Evolutionary conservation across 2,888 invertebrate species (phyloP), one percentile per base, ranked within the genome.

Genomic region (Limenitis arthemis): DNA sequence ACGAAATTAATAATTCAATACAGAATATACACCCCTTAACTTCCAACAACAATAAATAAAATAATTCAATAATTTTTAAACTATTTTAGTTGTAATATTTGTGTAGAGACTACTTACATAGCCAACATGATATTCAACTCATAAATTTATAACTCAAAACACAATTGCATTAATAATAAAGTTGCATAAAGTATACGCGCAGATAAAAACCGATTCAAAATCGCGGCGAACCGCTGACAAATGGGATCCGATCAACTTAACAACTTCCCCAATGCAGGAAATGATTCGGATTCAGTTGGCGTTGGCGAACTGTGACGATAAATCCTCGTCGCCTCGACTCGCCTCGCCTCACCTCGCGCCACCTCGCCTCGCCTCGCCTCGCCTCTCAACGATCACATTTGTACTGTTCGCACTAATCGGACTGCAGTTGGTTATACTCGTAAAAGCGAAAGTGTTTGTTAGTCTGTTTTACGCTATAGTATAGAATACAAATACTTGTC

Each of bases 201-300:
- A 48, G 51, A 52, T 51, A 53, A 55, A 53, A 47, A 48, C 48
- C 44, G 58, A 69, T 67, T 67, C 65, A 65, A 66, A 69, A 66
- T 61, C 56, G 62, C 49, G 61, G 61, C 58, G 60, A 50, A 49
- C 62, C 65, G 67, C 59, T 67, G 72, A 74, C 70, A 69, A 70
- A 73, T 71, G 59, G 68, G 61, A 50, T 53, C 56, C 67, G 67
- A 72, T 72, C 71, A 68, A 70, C 64, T 69, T 70, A 66, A 67
- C 69, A 68, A 62, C 68, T 67, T 64, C 62, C 64, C 61, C 60
- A 51, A 65, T 61, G 61, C 63, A 61, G 60, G 59, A 61, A 60
- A 62, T 52, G 41, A 54, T 54, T 67, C 59, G 58, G 63, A 67
- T 66, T 65, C 63, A 60, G 58, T 63, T 61, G 38, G 49, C 61